Conservation (phyloP, 2,797 vertebrate genomes). For the Poecilia wingei region DNA sequence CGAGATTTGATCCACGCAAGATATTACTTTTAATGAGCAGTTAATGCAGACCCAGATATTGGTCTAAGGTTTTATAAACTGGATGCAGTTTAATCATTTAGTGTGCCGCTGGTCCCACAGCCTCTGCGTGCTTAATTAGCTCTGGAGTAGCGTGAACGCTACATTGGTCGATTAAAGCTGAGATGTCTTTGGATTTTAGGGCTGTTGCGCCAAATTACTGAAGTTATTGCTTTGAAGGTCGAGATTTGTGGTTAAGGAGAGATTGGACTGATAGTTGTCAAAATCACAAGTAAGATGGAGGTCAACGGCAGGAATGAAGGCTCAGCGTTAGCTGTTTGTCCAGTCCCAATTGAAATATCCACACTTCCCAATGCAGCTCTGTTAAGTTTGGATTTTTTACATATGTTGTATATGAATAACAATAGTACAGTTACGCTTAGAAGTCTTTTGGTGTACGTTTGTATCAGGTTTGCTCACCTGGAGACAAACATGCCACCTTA, state of each 20-base stretch:
- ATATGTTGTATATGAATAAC: not conserved
- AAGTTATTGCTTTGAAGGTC: slow-evolving; percentile 3
- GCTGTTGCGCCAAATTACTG: slow-evolving; percentile 23
- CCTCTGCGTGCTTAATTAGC: slow-evolving; percentile 46
- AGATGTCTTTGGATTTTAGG: slow-evolving; percentile 13
- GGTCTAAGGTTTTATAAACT: slow-evolving; percentile 35
- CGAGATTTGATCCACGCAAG: slow-evolving; percentile 48
- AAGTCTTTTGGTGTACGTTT: not conserved
- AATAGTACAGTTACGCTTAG: not conserved
- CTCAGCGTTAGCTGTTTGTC: not conserved
- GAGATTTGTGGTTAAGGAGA: slow-evolving; percentile 3
- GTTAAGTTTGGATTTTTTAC: not conserved
- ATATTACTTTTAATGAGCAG: slow-evolving; percentile 46
- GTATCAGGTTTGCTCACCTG: not conserved
- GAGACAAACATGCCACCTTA: not conserved
- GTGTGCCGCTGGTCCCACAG: slow-evolving; percentile 30
- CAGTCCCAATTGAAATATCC: not conserved
- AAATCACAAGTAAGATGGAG: not conserved
- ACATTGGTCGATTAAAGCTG: slow-evolving; percentile 24
- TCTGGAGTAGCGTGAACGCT: slow-evolving; percentile 64
- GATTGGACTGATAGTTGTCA: not conserved
- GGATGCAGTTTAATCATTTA: slow-evolving; percentile 25
- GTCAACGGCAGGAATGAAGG: not conserved
- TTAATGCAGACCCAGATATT: slow-evolving; percentile 31
- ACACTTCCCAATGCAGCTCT: not conserved